phyloP scores from a whole-genome alignment of 2,113 vertebrate species.

The Passer montanus region DNA sequence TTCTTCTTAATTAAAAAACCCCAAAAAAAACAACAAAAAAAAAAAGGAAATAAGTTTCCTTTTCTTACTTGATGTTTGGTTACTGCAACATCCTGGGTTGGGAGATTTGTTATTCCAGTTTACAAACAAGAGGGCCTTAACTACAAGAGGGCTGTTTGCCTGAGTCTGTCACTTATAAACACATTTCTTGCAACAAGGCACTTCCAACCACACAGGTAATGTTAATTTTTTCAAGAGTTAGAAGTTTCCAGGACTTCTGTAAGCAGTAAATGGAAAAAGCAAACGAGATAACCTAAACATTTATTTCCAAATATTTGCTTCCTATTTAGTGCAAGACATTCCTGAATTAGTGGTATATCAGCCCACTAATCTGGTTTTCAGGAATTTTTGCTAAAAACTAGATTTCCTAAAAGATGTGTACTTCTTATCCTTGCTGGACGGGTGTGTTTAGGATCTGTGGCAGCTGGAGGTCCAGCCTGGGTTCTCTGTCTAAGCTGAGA shows the following conservation, averaged over 20 bases:
- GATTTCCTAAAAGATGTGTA: background rate
- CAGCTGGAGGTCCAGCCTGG: background rate
- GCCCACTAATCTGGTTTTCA: background rate
- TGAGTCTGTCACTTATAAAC: background rate
- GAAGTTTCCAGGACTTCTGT: background rate
- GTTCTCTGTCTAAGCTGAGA: background rate
- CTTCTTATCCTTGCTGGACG: background rate
- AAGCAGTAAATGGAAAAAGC: background rate
- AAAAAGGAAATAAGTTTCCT: background rate
- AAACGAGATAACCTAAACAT: conserved; percentile 5
- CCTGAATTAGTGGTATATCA: background rate
- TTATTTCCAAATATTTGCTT: background rate
- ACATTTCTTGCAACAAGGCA: background rate
- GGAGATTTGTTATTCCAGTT: background rate
- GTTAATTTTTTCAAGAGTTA: background rate
- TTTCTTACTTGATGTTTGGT: background rate
- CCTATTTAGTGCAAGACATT: background rate
- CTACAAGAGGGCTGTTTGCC: background rate
- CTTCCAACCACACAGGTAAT: background rate
- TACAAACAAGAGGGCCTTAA: background rate
- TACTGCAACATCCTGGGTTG: background rate
- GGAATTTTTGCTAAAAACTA: background rate
- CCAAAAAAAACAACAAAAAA: too few species aligned
- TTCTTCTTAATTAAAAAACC: background rate
- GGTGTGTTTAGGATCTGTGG: background rate